phyloP scores from a whole-genome alignment of 2,113 vertebrate species.

The Agelaius tricolor region DNA sequence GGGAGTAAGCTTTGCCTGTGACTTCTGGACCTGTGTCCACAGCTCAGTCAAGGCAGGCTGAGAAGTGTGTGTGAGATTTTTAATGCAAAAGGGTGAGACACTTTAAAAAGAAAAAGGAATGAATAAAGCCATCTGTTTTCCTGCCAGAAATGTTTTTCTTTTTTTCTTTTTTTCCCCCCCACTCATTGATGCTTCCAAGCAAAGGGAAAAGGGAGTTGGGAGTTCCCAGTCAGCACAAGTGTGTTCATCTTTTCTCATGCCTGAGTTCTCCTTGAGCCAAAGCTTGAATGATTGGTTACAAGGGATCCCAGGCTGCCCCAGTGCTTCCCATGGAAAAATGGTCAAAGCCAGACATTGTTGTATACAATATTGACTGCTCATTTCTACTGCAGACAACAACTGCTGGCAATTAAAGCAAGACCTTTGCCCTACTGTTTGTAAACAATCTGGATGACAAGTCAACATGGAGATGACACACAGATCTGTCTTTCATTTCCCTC shows the following conservation, averaged over 20 bases:
- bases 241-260: neutral
- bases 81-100: neutral
- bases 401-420: neutral
- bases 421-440: neutral
- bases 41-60: neutral
- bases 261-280: neutral
- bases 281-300: neutral
- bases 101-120: neutral
- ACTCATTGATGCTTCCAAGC: neutral
- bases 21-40: neutral
- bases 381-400: neutral
- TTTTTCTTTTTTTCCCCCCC: fast-evolving
- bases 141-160: neutral
- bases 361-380: neutral
- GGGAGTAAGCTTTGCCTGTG: neutral
- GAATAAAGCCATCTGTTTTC: neutral
- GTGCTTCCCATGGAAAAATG: neutral
- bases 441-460: neutral
- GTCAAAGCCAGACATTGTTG: neutral
- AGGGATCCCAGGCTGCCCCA: neutral
- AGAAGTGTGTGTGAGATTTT: neutral
- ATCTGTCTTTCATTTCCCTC: neutral
- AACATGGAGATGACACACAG: neutral
- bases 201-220: neutral
- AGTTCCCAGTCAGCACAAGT: neutral